These are phyloP conservation scores for Telenomus remus DNA, from an alignment of 1,140 invertebrate genomes.

Conservation along the genomic window DNA sequence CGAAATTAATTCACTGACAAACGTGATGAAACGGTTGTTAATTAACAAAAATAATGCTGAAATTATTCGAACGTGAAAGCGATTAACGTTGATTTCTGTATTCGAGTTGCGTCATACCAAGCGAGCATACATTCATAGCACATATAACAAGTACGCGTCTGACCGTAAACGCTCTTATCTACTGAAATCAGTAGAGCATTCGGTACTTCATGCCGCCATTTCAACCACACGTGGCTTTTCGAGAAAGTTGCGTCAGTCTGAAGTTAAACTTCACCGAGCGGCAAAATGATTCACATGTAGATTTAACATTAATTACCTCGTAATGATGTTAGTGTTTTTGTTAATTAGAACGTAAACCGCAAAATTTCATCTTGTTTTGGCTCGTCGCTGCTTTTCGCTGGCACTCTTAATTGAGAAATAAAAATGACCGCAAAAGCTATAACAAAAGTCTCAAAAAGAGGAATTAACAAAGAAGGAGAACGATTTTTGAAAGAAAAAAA, in stretches of 20 bases:
- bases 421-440: no score
- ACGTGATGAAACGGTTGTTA: no score
- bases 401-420: no score
- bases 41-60: no score
- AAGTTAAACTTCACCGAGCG: constrained; percentile 38
- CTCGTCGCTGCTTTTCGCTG: no score
- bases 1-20: no score
- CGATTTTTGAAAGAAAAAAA: no score
- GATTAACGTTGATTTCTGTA: no score
- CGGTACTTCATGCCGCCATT: constrained; percentile 37
- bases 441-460: no score
- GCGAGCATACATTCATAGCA: constrained; percentile 30
- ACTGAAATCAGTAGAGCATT: constrained; percentile 53
- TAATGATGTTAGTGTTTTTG: constrained; percentile 53
- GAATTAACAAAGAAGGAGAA: no score
- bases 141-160: constrained; percentile 46
- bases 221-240: constrained; percentile 45
- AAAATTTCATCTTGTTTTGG: constrained; percentile 19
- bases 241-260: constrained; percentile 35
- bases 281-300: constrained; percentile 51
- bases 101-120: constrained; percentile 1
- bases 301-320: constrained; percentile 54
- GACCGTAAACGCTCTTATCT: constrained; percentile 49
- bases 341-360: constrained; percentile 43
- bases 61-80: no score